Base-by-base conservation (phyloP, 2,113 vertebrate genomes). In the Plecturocebus donacophilus region DNA sequence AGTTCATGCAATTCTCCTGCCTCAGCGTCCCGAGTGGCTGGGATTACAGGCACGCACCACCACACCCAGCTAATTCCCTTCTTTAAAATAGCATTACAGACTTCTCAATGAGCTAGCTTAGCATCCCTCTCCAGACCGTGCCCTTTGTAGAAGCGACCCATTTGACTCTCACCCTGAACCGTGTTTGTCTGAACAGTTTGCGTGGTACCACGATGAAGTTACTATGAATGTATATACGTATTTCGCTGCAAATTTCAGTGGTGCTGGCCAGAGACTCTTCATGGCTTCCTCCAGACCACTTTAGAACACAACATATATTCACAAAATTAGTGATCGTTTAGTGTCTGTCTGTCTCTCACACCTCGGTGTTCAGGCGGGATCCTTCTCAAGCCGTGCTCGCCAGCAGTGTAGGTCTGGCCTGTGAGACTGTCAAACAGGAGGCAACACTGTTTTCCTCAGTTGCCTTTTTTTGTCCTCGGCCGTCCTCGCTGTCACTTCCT, bases 71-170 rank as follows among this genome's bases (percentile, higher is more conserved):
- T 52, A 52, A 52, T 52, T 17, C 52, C 16, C 17, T 52, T 30
- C 35, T 96, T 96, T 90, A 47, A 73, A 77, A 71, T 20, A 77
- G 4, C 82, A 88, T 70, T 87, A 68, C 92, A 32, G 97, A 93
- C 95, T 96, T 91, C 91, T 92, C 25, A 2, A 3, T 20, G 76
- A 93, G 80, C 58, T 32, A 61, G 75, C 25, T 58, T 42, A 38
- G 19, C 87, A 81, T 68, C 32, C 35, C 90, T 97, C 71, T 11
- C 42, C 75, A 64, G 23, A 27, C 82, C 61, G 2, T 82, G 8
- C 86, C 35, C 61, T 96, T 49, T 85, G 20, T 21, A 97, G 87
- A 64, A 96, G 32, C 76, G 10, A 40, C 42, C 8, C 61, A 20
- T 27, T 47, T 45, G 84, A 84, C 87, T 93, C 96, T 92, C 81